These are phyloP conservation scores for Tineola bisselliella DNA, from an alignment of 2,888 invertebrate species.

Conservation along the genomic window DNA sequence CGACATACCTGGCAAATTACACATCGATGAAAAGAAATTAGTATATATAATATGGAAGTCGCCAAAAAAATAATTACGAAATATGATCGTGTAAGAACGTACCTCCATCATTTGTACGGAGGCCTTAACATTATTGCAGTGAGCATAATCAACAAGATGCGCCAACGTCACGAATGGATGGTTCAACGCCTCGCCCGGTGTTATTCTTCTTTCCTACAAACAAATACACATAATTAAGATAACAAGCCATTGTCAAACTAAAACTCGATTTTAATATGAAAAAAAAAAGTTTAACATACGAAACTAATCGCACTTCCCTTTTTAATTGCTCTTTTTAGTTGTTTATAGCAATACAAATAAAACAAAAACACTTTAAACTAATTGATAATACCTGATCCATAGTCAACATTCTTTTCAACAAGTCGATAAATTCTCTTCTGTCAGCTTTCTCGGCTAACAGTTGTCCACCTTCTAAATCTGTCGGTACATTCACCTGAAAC, in stretches of 20 bases:
- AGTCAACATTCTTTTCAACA: conserved; percentile 97
- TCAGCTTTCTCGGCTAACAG: conserved; percentile 97
- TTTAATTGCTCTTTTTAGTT: too few relatives aligned
- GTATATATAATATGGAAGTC: too few relatives aligned
- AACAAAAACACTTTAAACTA: too few relatives aligned
- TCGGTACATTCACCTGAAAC: conserved; percentile 85
- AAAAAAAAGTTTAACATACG: too few relatives aligned
- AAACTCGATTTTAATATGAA: too few relatives aligned
- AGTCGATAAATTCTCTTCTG: conserved; percentile 95
- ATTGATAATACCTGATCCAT: conserved; percentile 88
- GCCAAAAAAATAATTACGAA: conserved; percentile 60
- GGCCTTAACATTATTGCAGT: conserved; percentile 96
- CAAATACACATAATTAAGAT: too few relatives aligned
- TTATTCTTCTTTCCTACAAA: conserved; percentile 87
- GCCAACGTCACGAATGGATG: conserved; percentile 94
- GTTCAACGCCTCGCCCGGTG: conserved; percentile 94
- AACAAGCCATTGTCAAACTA: too few relatives aligned
- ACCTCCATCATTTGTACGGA: conserved; percentile 98
- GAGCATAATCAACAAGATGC: conserved; percentile 94
- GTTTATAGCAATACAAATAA: too few relatives aligned
- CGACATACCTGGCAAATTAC: conserved; percentile 46
- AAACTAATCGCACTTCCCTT: too few relatives aligned
- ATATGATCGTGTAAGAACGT: conserved; percentile 22
- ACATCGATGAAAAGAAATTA: too few relatives aligned
- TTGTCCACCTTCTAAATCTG: conserved; percentile 97